Conservation (phyloP, 2,113 vertebrate genomes). For the Caranx ignobilis region DNA sequence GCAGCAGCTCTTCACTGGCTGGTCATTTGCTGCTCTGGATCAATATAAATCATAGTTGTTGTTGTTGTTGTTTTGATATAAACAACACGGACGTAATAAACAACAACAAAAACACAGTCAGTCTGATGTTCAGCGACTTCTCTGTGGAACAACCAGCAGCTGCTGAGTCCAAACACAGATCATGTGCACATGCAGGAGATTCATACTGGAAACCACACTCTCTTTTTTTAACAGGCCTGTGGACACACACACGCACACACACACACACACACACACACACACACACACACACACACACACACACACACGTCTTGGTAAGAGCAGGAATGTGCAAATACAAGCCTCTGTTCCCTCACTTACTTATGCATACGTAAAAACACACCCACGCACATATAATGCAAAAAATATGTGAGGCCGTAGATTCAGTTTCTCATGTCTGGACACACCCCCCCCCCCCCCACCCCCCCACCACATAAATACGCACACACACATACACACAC, state of each 20-base stretch:
- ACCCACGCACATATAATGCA: slow-evolving; percentile 3
- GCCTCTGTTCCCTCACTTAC: slow-evolving; percentile 9
- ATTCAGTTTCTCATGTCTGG: slow-evolving; percentile 6
- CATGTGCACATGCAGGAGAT: not conserved
- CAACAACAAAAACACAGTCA: too few species aligned
- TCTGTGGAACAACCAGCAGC: not conserved
- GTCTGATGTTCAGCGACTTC: too few species aligned
- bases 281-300: not conserved
- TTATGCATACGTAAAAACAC: slow-evolving; percentile 21
- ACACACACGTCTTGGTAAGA: slow-evolving; percentile 19
- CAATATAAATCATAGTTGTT: too few species aligned
- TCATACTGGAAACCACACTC: not conserved
- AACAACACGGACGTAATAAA: too few species aligned
- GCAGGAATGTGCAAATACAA: slow-evolving; percentile 35
- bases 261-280: not conserved
- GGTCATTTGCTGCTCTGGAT: too few species aligned
- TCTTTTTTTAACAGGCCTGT: not conserved
- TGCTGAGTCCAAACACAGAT: not conserved
- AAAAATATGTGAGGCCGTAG: slow-evolving; percentile 16
- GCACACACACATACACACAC: not conserved
- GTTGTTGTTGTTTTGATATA: too few species aligned
- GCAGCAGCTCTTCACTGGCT: too few species aligned
- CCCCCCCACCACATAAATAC: too few species aligned
- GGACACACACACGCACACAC: not conserved
- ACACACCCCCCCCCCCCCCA: not conserved